Base-by-base conservation (phyloP, 1,140 invertebrate species). In the Drosophila truncata region DNA sequence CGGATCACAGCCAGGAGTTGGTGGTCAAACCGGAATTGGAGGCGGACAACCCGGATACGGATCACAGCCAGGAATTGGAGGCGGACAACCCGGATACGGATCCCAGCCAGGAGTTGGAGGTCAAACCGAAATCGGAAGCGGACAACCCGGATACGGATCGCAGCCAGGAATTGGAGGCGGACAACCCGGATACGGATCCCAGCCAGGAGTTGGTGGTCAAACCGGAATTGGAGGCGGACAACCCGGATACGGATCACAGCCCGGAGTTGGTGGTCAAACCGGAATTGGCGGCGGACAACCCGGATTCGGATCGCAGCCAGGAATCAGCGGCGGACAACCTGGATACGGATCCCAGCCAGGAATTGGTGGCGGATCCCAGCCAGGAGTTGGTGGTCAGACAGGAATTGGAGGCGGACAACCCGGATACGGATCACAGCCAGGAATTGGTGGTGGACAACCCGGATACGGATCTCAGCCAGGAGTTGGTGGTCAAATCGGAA, bases 31-130 rank as follows among this genome's bases (percentile, higher is more conserved):
- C 0, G 65, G 70, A 42, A 42, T 20, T 4, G 41, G 18, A 2
- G 73, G 41, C 9, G 50, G 52, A n/a, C 54, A 69, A n/a, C 31
- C 55, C 4, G 78, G 73, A 1, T 39, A 29, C 8, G 29, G 29
- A 31, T 18, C n/a, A 18, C 29, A 7, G 2, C 41, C 0, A 2
- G 41, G 42, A 13, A 23, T 13, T 11, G 42, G 42, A 14, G 64
- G 6, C 3, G 16, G 37, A 8, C 37, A 39, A n/a, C 37, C 37
- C 7, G 37, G 16, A 8, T 39, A 39, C 7, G 37, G 37, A 31
- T 31, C 9, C 2, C 31, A 31, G 8, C 31, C 31, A 6, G 31
- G 31, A 31, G 31, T 31, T 31, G 31, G 31, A 9, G 31, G 31
- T 31, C 31, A 31, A 8, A 31, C 31, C 6, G 31, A 9, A 9